These are phyloP conservation scores for Spodoptera exigua DNA, from an alignment of 2,888 invertebrate genomes.

Conservation along the genomic window DNA sequence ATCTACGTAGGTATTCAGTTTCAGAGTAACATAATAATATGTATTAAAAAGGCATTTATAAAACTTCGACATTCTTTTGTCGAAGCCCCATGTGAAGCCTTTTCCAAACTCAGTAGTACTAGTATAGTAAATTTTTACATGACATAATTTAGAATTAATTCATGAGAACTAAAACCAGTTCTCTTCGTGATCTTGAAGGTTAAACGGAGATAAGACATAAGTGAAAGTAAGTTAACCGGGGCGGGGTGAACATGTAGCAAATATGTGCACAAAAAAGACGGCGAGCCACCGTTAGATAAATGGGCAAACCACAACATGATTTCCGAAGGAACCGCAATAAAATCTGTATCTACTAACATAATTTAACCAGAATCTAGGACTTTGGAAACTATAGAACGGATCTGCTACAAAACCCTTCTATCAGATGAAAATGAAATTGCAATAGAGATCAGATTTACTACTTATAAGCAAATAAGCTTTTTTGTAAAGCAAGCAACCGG, in stretches of 20 bases:
- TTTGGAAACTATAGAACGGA: slow-evolving; percentile 4
- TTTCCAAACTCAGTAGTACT: no score
- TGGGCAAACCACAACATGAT: slow-evolving; percentile 50
- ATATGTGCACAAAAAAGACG: slow-evolving; percentile 50
- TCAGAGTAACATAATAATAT: background rate
- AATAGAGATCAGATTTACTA: slow-evolving; percentile 34
- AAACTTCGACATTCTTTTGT: no score
- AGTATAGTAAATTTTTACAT: slow-evolving; percentile 32
- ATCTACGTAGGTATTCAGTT: background rate
- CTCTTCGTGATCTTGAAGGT: slow-evolving; percentile 65
- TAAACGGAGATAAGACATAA: slow-evolving; percentile 64
- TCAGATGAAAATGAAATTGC: slow-evolving; percentile 32
- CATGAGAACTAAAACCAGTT: slow-evolving; percentile 66
- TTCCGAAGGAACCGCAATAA: slow-evolving; percentile 49
- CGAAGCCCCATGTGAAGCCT: no score
- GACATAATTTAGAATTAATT: slow-evolving; percentile 54
- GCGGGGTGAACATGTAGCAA: slow-evolving; percentile 50
- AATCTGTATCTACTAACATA: slow-evolving; percentile 35
- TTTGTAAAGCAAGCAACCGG: slow-evolving; percentile 18
- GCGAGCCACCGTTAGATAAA: slow-evolving; percentile 49
- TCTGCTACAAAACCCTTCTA: slow-evolving; percentile 13
- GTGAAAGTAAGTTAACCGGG: slow-evolving; percentile 69
- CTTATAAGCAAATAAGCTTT: slow-evolving; percentile 28
- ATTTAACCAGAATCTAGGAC: slow-evolving; percentile 24
- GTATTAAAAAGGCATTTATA: no score